Evolutionary conservation across 2,113 vertebrate species (phyloP).

Genomic region (Rhinopomastus cyanomelas): DNA sequence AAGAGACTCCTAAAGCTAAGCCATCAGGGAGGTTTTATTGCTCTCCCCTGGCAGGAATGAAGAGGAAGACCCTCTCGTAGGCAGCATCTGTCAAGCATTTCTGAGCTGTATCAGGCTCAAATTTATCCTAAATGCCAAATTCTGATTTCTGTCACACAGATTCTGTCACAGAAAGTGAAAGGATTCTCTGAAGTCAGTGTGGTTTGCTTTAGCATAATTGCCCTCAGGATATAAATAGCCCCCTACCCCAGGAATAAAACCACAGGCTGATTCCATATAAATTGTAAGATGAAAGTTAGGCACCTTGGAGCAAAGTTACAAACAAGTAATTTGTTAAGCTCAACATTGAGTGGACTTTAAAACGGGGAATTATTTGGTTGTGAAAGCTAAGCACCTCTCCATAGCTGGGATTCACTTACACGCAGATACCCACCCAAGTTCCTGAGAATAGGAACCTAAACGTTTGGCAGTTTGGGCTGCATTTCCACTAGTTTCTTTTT

Average conservation of each 20-base stretch:
- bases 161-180: background rate
- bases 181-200: background rate
- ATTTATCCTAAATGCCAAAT: background rate
- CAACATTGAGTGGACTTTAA: background rate
- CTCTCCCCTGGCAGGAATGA: background rate
- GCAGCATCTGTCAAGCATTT: background rate
- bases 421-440: background rate
- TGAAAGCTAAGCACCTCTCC: background rate
- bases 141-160: constrained; percentile 12
- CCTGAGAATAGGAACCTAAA: background rate
- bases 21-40: background rate
- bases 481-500: background rate
- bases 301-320: fast-evolving
- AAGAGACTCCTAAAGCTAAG: background rate
- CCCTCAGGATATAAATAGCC: background rate
- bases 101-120: background rate
- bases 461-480: background rate
- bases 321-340: background rate
- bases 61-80: background rate
- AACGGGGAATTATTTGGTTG: background rate
- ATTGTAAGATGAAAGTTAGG: background rate
- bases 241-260: background rate
- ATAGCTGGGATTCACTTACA: background rate
- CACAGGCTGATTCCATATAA: background rate
- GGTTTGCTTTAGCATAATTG: background rate